Percentiles rank a stretch among this genome's conserved stretches.
Conservation (phyloP, 1,140 invertebrate genomes). For the Zaprionus inermis region DNA sequence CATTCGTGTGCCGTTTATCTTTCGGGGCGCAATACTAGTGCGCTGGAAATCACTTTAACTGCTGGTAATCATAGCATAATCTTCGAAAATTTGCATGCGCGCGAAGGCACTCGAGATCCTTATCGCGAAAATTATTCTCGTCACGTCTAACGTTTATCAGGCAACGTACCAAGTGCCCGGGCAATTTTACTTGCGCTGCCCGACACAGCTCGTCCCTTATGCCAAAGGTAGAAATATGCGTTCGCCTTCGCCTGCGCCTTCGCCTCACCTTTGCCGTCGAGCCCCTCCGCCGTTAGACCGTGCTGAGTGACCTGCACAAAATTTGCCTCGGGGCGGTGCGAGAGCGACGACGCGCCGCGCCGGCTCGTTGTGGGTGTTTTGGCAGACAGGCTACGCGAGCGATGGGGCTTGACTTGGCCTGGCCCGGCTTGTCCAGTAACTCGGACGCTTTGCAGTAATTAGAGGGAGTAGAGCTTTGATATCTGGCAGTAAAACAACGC, state of each 20-base stretch:
- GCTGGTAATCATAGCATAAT: constrained; percentile 81
- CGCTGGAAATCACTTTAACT: constrained; percentile 73
- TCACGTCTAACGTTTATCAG: constrained; percentile 78
- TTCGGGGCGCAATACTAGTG: constrained; percentile 20
- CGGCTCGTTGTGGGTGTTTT: constrained; percentile 74
- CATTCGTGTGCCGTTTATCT: constrained; percentile 23
- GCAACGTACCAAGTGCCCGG: constrained; percentile 65
- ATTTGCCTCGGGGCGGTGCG: constrained; percentile 54
- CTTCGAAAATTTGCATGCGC: constrained; percentile 82
- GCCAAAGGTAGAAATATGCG: constrained; percentile 11
- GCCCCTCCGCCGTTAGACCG: constrained; percentile 57
- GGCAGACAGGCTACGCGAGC: constrained; percentile 56
- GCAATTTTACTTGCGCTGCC: constrained; percentile 63
- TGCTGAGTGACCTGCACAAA: constrained; percentile 66
- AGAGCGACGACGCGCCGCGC: constrained; percentile 61
- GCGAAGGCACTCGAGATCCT: constrained; percentile 75
- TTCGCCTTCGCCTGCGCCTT: neutral
- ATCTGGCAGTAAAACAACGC: constrained; percentile 61
- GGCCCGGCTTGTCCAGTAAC: constrained; percentile 47
- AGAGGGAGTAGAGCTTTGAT: constrained; percentile 66
- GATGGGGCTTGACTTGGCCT: neutral
- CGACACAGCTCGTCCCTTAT: constrained; percentile 18
- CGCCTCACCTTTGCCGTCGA: neutral
- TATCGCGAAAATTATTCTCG: constrained; percentile 81
- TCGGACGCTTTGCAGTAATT: constrained; percentile 62